Evolutionary conservation across 2,888 invertebrate species (phyloP), one percentile per base, ranked within the genome.

Genomic region (Geotrupes spiniger): DNA sequence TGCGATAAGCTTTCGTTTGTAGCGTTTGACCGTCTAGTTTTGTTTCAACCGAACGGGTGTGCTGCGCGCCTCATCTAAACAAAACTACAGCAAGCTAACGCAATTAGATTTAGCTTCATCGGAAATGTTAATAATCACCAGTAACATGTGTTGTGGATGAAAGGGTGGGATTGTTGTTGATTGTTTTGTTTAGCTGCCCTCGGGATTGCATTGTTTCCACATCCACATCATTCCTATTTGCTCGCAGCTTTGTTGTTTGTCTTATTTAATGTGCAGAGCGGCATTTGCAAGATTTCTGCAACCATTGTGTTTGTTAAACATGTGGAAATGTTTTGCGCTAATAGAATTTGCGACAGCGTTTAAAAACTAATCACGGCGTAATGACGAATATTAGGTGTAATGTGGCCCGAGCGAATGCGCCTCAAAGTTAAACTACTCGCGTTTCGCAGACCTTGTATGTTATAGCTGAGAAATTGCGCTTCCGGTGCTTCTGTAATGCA

Each of bases 51-150:
- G 36, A 44, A 46, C 49, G 42, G 46, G 43, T 31, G 38, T 36
- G 42, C 42, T 51, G 56, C 53, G 56, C 51, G 53, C 42, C 36
- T 53, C 51, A 53, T 53, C 38, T 45, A 25, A 36, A 44, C 54
- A 52, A 58, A 59, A 58, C 58, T 54, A 57, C 54, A 58, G n/a
- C n/a, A n/a, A n/a, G n/a, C 58, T 62, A 60, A 54, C 43, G 53
- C 59, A 62, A 62, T 62, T 62, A 62, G 54, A 52, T 56, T 57
- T 57, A 54, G 54, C 52, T 55, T 47, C 46, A 42, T 50, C 49
- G 53, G 50, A 46, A 48, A 48, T 56, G 38, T 49, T 43, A 49
- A 53, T 42, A 43, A 39, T 26, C 42, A 36, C 45, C 46, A 40
- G 51, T 49, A 54, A 49, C 50, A 51, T 55, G 52, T 58, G 50